These are phyloP conservation scores for Dendrolimus punctatus DNA, from an alignment of 1,140 invertebrate genomes.

Conservation along the genomic window DNA sequence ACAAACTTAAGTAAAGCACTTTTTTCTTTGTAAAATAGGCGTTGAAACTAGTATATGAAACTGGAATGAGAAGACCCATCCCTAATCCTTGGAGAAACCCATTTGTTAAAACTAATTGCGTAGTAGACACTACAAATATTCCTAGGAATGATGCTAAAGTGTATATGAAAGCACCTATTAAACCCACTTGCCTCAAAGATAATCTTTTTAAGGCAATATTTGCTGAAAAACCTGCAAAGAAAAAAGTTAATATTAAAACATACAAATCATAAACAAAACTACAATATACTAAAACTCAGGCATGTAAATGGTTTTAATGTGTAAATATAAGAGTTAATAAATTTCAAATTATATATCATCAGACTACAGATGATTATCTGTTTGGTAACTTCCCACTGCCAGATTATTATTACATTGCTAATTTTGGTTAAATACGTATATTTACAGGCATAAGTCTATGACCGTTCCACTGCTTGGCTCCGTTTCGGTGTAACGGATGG, in stretches of 20 bases:
- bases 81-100: constrained; percentile 60
- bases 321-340: too few species aligned
- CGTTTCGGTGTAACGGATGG: too few species aligned
- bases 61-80: constrained; percentile 61
- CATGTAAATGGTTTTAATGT: too few species aligned
- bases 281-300: too few species aligned
- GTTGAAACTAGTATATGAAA: constrained; percentile 61
- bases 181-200: constrained; percentile 71
- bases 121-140: constrained; percentile 69
- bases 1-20: constrained; percentile 74
- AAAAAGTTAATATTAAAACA: constrained; percentile 4
- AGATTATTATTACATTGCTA: too few species aligned
- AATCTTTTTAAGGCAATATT: constrained; percentile 70
- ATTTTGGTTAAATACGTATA: too few species aligned
- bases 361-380: too few species aligned
- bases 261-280: background rate
- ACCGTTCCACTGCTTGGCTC: too few species aligned
- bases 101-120: constrained; percentile 71
- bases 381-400: too few species aligned
- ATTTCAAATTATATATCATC: too few species aligned
- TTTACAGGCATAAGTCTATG: too few species aligned
- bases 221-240: constrained; percentile 57
- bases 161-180: constrained; percentile 72
- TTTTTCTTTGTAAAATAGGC: constrained; percentile 64
- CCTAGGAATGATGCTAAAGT: constrained; percentile 70